Base-by-base conservation (phyloP, 23 tunicate genomes). In the Aplidium turbinatum region DNA sequence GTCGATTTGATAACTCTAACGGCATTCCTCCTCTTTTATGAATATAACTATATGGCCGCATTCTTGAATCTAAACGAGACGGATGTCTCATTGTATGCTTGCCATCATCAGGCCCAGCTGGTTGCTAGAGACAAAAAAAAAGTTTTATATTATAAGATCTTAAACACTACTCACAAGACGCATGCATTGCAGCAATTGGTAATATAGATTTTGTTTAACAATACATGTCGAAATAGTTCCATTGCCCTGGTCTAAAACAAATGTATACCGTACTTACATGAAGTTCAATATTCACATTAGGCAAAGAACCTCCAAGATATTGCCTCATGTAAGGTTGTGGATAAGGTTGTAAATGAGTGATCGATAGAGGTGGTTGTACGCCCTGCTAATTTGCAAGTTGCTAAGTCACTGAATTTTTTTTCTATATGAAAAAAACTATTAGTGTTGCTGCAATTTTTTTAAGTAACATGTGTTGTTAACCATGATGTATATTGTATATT, bases 261-360 rank as follows among this genome's bases (percentile, higher is more conserved):
- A 24, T 13, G 24, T 6, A n/a, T n/a, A n/a, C n/a, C n/a, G n/a
- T 42, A 56, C 86, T 56, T 54, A 90, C 97, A 50, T 72, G 85
- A 45, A 83, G 67, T 34, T 90, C 97, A 80, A 90, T 83, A 64
- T 91, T 91, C 30, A 91, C 97, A 84, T 91, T 91, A 28, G 97
- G 97, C 21, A 91, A 76, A 1, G 97, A 91, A 30, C 97, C 97
- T 38, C 97, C 90, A 25, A 91, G 64, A 36, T 73, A 84, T 1
- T 86, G 78, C n/a, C 97, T 57, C 13, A 84, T 36, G 38, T 79
- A 91, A 4, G 87, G 68, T 79, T 73, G 94, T 47, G 97, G 85
- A 58, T 91, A 91, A 30, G 97, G 91, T 25, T 66, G 71, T 26
- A 91, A 63, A 46, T 85, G 83, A 47, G 75, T 31, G 52, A 38